Percentiles rank a stretch among this genome's conserved stretches.
Conservation (phyloP, 2,113 vertebrate species). For the Rhynchomys soricoides region DNA sequence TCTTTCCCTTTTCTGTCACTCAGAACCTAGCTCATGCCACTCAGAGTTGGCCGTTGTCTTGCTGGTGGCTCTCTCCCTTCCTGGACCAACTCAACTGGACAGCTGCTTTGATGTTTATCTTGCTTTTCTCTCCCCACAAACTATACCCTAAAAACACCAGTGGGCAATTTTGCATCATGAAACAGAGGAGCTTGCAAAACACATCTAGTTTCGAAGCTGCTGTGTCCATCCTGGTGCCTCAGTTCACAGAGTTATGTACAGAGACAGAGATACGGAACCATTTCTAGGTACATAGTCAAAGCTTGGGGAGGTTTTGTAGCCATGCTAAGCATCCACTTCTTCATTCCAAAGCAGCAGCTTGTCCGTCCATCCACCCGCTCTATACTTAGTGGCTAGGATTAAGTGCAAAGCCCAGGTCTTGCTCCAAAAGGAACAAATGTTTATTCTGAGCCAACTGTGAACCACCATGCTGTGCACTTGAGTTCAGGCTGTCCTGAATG, state of each 20-base stretch:
- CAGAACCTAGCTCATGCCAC: slow-evolving; percentile 6
- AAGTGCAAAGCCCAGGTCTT: neutral
- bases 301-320: neutral
- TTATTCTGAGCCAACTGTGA: neutral
- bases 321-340: neutral
- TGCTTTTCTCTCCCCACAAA: neutral
- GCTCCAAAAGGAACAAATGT: neutral
- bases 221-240: neutral
- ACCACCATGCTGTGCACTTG: neutral
- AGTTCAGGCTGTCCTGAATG: neutral
- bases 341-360: neutral
- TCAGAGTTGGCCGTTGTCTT: neutral
- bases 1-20: slow-evolving; percentile 67
- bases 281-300: neutral
- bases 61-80: neutral
- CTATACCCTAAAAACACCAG: neutral
- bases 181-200: neutral
- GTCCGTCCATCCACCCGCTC: neutral
- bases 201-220: neutral
- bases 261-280: neutral
- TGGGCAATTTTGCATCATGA: neutral
- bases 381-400: neutral
- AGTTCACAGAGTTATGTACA: neutral
- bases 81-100: neutral
- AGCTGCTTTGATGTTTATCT: neutral